Evolutionary conservation across 2,113 vertebrate genomes (phyloP).

Genomic region (Taxidea taxus): DNA sequence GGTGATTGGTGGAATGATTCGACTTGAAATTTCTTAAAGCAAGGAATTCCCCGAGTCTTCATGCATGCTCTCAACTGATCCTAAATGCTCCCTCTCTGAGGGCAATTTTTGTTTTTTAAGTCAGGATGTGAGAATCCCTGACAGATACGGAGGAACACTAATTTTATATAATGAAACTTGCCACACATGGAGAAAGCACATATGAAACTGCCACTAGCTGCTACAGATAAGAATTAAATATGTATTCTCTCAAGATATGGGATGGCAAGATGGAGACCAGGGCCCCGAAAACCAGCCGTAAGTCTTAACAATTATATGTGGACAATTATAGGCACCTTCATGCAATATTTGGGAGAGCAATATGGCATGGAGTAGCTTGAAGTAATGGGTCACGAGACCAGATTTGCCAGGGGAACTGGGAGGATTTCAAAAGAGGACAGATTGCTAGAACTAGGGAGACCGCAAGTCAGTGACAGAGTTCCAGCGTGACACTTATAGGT

Average conservation of each 20-base stretch:
- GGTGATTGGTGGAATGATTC: background rate
- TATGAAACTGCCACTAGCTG: conserved; percentile 21
- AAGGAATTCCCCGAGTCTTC: background rate
- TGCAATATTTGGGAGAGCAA: background rate
- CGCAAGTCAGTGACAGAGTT: background rate
- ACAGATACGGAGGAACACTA: background rate
- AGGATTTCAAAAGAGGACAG: background rate
- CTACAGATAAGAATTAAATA: conserved; percentile 41
- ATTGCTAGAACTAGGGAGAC: background rate
- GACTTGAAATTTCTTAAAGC: background rate
- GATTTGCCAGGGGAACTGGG: background rate
- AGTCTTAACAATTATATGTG: background rate
- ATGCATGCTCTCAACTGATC: background rate
- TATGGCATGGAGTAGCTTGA: background rate
- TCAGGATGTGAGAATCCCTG: conserved; percentile 16
- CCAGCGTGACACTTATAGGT: background rate
- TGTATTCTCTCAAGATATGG: background rate
- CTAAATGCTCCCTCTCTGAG: background rate
- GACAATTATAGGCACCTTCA: background rate
- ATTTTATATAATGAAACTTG: conserved; percentile 36
- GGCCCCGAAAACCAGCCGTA: background rate
- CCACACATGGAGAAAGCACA: background rate
- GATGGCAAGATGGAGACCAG: background rate
- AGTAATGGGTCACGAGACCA: background rate
- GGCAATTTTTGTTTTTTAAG: background rate